phyloP scores from a whole-genome alignment of 2,888 invertebrate genomes.

The Machimus rusticus region DNA sequence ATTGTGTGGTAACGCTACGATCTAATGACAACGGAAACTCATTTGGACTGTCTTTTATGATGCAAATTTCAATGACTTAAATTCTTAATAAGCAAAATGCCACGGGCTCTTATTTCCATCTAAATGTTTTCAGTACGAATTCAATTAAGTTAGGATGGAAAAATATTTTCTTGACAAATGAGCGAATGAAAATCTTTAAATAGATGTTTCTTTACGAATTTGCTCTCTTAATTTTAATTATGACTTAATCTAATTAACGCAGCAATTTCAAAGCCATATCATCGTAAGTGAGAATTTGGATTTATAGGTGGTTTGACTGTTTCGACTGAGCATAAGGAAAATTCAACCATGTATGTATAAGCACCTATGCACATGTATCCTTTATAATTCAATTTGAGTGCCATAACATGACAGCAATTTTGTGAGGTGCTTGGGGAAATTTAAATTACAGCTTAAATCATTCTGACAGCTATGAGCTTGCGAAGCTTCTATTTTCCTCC shows the following conservation, averaged over 20 bases:
- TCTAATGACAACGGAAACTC: not conserved
- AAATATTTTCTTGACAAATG: not conserved
- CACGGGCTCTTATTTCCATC: not conserved
- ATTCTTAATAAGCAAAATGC: not conserved
- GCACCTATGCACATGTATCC: not conserved
- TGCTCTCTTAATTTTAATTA: not conserved
- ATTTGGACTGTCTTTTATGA: not conserved
- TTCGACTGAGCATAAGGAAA: not conserved
- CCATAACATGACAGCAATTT: not conserved
- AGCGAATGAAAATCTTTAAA: not conserved
- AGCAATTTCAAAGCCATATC: not conserved
- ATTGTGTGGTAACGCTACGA: not conserved
- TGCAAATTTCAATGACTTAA: not conserved
- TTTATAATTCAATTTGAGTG: not conserved
- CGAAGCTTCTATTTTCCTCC: not conserved
- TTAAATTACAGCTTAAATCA: not conserved
- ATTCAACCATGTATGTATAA: not conserved
- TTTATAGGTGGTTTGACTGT: not conserved
- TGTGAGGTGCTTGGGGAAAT: not conserved
- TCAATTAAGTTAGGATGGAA: not conserved
- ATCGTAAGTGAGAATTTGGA: not conserved
- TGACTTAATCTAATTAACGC: not conserved
- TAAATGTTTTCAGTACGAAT: not conserved
- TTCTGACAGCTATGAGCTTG: not conserved
- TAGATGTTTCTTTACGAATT: not conserved